Percentiles rank a stretch among this genome's conserved stretches.
These are phyloP conservation scores for Microtus richardsoni DNA, from an alignment of 2,113 vertebrate genomes.

Conservation along the genomic window DNA sequence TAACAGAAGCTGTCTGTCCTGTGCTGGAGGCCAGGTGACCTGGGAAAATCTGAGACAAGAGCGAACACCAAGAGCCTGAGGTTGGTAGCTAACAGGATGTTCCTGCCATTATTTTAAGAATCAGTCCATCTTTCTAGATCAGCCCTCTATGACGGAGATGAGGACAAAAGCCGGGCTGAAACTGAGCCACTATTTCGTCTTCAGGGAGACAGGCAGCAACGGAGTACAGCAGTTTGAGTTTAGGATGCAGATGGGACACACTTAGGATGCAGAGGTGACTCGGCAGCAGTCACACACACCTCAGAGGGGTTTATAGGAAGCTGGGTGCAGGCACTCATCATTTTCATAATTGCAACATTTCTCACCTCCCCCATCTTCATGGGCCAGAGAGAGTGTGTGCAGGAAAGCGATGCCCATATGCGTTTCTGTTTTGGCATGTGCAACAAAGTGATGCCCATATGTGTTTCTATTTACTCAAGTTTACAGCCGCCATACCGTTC, in stretches of 20 bases:
- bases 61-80: not conserved
- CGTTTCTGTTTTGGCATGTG: conserved; percentile 62
- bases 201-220: not conserved
- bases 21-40: fast-evolving
- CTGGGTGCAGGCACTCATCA: conserved; percentile 31
- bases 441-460: conserved; percentile 64
- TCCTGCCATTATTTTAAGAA: not conserved
- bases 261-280: not conserved
- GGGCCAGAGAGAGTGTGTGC: conserved; percentile 11
- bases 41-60: not conserved
- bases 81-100: not conserved
- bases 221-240: not conserved
- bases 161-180: not conserved
- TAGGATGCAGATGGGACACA: not conserved
- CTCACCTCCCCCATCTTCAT: conserved; percentile 74
- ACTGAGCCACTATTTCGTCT: not conserved
- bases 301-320: not conserved
- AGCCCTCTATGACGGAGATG: fast-evolving
- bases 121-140: not conserved
- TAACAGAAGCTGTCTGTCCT: not conserved
- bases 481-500: conserved; percentile 64
- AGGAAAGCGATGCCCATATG: conserved; percentile 65
- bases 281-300: not conserved
- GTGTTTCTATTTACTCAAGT: conserved; percentile 72
- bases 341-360: conserved; percentile 74